Evolutionary conservation across 2,888 invertebrate genomes (phyloP).

Genomic region (Strigamia transsilvanica): DNA sequence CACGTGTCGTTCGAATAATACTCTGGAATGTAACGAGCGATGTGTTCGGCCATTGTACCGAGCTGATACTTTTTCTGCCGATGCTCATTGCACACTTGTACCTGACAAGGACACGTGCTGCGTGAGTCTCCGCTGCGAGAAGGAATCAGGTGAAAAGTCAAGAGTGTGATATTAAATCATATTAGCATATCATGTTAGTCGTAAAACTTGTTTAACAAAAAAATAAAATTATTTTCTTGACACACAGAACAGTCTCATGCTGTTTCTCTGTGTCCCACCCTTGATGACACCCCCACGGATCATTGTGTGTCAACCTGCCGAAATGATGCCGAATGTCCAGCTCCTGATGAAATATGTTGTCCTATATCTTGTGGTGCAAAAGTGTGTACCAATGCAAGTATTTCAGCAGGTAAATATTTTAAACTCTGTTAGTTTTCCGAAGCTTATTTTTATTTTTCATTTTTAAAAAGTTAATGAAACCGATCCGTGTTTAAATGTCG

Average conservation of each 20-base stretch:
- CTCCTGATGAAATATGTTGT: conserved; percentile 59
- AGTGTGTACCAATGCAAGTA: conserved; percentile 56
- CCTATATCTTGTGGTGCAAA: conserved; percentile 58
- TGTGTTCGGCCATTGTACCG: conserved; percentile 58
- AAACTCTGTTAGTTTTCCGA: too few species aligned
- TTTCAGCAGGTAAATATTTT: conserved; percentile 4
- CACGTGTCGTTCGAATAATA: conserved; percentile 57
- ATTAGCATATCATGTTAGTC: neutral
- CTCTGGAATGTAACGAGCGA: conserved; percentile 57
- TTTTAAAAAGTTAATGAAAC: conserved; percentile 40
- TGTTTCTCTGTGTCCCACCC: conserved; percentile 53
- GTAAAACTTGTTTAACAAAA: neutral
- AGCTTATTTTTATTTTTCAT: neutral
- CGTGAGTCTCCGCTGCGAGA: conserved; percentile 57
- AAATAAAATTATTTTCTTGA: neutral
- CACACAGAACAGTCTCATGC: neutral
- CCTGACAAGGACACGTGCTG: conserved; percentile 59
- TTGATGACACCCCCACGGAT: conserved; percentile 43
- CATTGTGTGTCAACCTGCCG: conserved; percentile 57
- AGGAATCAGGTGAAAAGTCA: conserved; percentile 45
- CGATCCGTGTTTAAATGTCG: conserved; percentile 56
- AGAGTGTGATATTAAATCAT: neutral
- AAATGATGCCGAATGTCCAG: conserved; percentile 58
- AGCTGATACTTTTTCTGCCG: conserved; percentile 56
- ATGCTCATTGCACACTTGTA: conserved; percentile 57